Conservation (phyloP, 2,888 invertebrate genomes). For the Emmelina monodactyla region DNA sequence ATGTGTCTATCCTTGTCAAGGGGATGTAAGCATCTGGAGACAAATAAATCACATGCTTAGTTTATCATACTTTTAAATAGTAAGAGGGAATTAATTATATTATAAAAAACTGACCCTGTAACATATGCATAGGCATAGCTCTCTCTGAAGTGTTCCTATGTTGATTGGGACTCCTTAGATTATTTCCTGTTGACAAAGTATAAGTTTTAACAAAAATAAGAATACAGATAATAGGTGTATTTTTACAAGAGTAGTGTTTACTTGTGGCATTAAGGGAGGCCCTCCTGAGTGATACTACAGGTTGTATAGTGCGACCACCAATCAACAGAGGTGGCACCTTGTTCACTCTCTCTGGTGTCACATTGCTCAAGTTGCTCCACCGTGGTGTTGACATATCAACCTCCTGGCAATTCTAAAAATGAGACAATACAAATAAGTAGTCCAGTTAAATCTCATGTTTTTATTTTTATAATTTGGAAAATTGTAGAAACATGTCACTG, state of each 20-base stretch:
- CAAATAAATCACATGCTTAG: no score
- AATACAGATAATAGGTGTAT: background rate
- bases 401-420: slow-evolving; percentile 23
- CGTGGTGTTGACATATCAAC: slow-evolving; percentile 28
- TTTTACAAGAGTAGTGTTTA: background rate
- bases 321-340: slow-evolving; percentile 44
- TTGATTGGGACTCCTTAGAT: slow-evolving; percentile 27
- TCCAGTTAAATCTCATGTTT: no score
- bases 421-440: no score
- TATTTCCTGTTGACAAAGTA: slow-evolving; percentile 22
- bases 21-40: slow-evolving; percentile 52
- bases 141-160: slow-evolving; percentile 29
- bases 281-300: slow-evolving; percentile 45
- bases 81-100: no score
- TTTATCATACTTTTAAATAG: no score
- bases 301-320: slow-evolving; percentile 48
- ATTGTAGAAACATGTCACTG: no score
- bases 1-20: slow-evolving; percentile 40
- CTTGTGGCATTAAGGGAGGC: slow-evolving; percentile 30
- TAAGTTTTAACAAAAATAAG: no score
- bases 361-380: slow-evolving; percentile 40
- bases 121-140: slow-evolving; percentile 43
- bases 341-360: slow-evolving; percentile 34
- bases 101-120: slow-evolving; percentile 53
- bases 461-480: no score